Evolutionary conservation across 2,888 invertebrate genomes (phyloP), one percentile per base, ranked within the genome.

Genomic region (Eremobia ochroleuca): DNA sequence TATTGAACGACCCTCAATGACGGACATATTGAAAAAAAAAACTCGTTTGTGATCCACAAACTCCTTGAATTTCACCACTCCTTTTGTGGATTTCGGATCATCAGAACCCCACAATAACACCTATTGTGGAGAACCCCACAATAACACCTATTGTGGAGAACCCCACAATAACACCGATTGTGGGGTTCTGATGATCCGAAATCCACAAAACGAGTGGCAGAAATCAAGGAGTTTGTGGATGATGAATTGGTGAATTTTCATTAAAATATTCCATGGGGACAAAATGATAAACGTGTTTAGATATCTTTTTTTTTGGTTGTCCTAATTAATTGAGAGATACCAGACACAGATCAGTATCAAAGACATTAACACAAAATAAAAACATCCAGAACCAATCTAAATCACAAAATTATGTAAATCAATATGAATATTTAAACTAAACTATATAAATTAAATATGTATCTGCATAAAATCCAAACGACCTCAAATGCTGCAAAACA

Each of bases 401-500:
- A 49, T 31, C 18, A 46, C 21, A 31, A n/a, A 65, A 69, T 43
- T 37, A 73, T 65, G 62, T 46, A 75, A 64, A 81, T 67, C 9
- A 13, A 64, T 65, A 37, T 43, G 55, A 71, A 71, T 71, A 40
- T 62, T 76, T 43, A 65, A 69, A 70, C 4, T n/a, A 28, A 68
- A 59, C 31, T 58, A 31, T 37, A 49, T n/a, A 43, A 65, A 68
- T 76, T 64, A 64, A 34, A 71, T 55, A 64, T 72, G 68, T 49
- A 69, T 82, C 55, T 62, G 49, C 13, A 34, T 59, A 49, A 52
- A 37, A 73, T 62, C 18, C 2, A 37, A 31, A 62, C 64, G 76
- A 79, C 79, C 78, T 83, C 73, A 77, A 31, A 59, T 62, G 80
- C 52, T 28, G 15, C n/a, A 46, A 43, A 75, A 79, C 68, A 68